phyloP scores from a whole-genome alignment of 2,888 invertebrate species.

The Schizaphis graminum region DNA sequence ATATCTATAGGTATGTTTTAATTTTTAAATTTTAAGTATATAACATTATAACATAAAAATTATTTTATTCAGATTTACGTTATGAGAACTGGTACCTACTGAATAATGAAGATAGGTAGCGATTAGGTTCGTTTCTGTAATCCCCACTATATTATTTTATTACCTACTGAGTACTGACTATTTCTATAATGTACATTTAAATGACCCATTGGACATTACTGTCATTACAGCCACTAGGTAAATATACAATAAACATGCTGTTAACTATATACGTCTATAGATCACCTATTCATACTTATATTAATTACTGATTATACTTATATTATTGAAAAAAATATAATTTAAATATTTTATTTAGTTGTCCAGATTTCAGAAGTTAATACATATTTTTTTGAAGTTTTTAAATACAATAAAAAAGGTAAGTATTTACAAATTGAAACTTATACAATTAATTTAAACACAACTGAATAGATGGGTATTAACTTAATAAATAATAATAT shows the following conservation, averaged over 20 bases:
- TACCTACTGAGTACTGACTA: not conserved
- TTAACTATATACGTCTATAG: not conserved
- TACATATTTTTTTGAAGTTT: not conserved
- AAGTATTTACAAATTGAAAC: not conserved
- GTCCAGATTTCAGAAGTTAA: not conserved
- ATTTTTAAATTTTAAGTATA: not conserved
- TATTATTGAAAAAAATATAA: not conserved
- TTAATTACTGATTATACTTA: not conserved
- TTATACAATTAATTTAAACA: not conserved
- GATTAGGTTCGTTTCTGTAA: not conserved
- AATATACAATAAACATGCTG: not conserved
- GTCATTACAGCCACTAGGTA: not conserved
- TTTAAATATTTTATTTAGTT: not conserved
- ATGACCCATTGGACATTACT: not conserved
- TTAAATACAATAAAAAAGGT: not conserved
- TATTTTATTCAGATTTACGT: not conserved
- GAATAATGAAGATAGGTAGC: not conserved
- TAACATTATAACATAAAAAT: not conserved
- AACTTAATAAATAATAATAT: not conserved
- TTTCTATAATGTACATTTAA: not conserved
- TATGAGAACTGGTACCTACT: not conserved
- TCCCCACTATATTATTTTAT: not conserved
- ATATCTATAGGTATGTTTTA: too few relatives aligned
- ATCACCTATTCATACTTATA: not conserved
- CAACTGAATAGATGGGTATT: not conserved